Evolutionary conservation across 1,140 invertebrate species (phyloP), one percentile per base, ranked within the genome.

Genomic region (Scaptomyza graminum): DNA sequence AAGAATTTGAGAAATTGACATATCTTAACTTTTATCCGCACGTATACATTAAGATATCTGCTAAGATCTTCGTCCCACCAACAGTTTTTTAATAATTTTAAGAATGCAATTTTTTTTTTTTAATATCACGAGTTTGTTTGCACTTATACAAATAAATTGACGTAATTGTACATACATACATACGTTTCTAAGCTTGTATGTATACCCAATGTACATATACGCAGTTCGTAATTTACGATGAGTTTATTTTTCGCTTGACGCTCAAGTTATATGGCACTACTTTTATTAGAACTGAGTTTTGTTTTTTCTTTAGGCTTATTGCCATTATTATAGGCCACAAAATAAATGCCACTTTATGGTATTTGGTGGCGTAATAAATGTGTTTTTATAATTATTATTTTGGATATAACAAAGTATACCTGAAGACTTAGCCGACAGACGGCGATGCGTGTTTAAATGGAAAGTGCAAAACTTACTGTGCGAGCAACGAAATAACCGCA

Each of bases 391-490:
- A 70, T 74, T 69, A 57, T 63, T 75, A 41, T 69, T 18, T 44
- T 43, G 39, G 6, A 1, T 15, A 16, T 13, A 28, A 9, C 7
- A 25, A 55, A 57, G 52, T 46, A 55, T 61, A 37, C 61, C 44
- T 28, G 50, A 41, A 18, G 47, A 50, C 43, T n/a, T n/a, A 44
- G 54, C 46, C 56, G 25, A 41, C 37, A 31, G 25, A 28, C 55
- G 50, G 6, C 52, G 65, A 55, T 68, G 75, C 83, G 79, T 74
- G 83, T 79, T 88, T 87, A 62, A 87, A 87, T 89, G 79, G 78
- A 87, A 87, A 87, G 82, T 88, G 82, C 82, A 88, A 87, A 87
- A 87, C 82, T 87, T 88, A 83, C 82, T 87, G 83, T 79, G 82
- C 79, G 83, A 78, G 74, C 78, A 69, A 87, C 83, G 75, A 87